Conservation (phyloP, 2,888 invertebrate genomes). For the Trisateles emortualis region DNA sequence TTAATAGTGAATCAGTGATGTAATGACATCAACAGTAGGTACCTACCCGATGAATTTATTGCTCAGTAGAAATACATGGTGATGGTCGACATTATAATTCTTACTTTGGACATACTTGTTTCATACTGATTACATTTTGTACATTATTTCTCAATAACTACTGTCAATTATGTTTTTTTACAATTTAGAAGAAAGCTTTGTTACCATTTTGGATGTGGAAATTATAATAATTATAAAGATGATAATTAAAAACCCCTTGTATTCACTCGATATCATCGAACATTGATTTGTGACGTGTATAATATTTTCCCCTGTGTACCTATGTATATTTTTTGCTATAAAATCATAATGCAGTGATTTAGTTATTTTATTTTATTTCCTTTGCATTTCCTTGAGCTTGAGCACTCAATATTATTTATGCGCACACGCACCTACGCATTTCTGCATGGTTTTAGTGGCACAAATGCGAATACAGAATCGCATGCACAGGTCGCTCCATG, state of each 20-base stretch:
- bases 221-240: slow-evolving; percentile 48
- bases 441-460: too few species aligned
- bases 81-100: slow-evolving; percentile 20
- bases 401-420: too few species aligned
- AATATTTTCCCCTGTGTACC: slow-evolving; percentile 79
- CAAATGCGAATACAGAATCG: too few species aligned
- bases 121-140: slow-evolving; percentile 32
- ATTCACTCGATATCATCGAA: slow-evolving; percentile 65
- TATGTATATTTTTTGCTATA: slow-evolving; percentile 86
- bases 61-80: slow-evolving; percentile 37
- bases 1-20: slow-evolving; percentile 22
- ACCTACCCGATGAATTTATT: slow-evolving; percentile 26
- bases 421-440: too few species aligned
- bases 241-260: slow-evolving; percentile 50
- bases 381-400: too few species aligned
- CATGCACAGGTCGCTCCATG: too few species aligned
- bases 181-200: slow-evolving; percentile 37
- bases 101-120: slow-evolving; percentile 24
- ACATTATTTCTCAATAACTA: slow-evolving; percentile 29
- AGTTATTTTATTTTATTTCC: slow-evolving; percentile 69
- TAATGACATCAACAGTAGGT: slow-evolving; percentile 7
- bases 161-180: slow-evolving; percentile 43
- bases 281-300: slow-evolving; percentile 80
- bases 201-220: slow-evolving; percentile 50
- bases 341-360: slow-evolving; percentile 83